These are phyloP conservation scores for Cenopis cana DNA, from an alignment of 2,888 invertebrate genomes.

Conservation along the genomic window DNA sequence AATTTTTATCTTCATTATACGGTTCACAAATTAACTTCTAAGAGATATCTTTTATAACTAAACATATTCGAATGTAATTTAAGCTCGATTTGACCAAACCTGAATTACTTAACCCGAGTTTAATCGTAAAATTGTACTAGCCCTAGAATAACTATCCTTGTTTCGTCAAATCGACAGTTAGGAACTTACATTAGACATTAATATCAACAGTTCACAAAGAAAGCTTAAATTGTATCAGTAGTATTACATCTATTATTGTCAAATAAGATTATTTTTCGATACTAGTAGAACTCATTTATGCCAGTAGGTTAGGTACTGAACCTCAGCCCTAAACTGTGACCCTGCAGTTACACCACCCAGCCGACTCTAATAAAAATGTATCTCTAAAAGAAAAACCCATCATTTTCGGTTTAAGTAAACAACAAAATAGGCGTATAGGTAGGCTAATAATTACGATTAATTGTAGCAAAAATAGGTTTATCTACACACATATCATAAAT, in stretches of 20 bases:
- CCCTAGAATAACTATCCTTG: not conserved
- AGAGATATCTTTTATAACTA: not conserved
- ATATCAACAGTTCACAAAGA: conserved; percentile 12
- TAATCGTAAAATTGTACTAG: not conserved
- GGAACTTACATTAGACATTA: conserved; percentile 2
- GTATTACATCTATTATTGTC: conserved; percentile 36
- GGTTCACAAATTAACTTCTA: not conserved
- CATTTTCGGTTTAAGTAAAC: not conserved
- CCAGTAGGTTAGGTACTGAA: not conserved
- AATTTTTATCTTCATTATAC: not conserved
- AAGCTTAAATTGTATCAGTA: conserved; percentile 1
- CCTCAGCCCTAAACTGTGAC: not conserved
- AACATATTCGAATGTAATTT: conserved; percentile 1
- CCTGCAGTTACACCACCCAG: not conserved
- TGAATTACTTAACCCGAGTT: not conserved
- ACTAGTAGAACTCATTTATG: not conserved
- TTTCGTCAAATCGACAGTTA: not conserved
- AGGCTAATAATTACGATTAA: not conserved
- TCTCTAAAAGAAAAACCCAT: not conserved
- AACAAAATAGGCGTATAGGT: not conserved
- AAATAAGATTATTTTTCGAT: conserved; percentile 22
- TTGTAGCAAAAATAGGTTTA: not conserved
- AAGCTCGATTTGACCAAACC: not conserved
- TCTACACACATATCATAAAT: too few relatives aligned
- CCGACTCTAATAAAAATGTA: not conserved